Evolutionary conservation across 2,797 vertebrate genomes (phyloP), one percentile per base, ranked within the genome.

Genomic region (Atherinosoma microstoma): DNA sequence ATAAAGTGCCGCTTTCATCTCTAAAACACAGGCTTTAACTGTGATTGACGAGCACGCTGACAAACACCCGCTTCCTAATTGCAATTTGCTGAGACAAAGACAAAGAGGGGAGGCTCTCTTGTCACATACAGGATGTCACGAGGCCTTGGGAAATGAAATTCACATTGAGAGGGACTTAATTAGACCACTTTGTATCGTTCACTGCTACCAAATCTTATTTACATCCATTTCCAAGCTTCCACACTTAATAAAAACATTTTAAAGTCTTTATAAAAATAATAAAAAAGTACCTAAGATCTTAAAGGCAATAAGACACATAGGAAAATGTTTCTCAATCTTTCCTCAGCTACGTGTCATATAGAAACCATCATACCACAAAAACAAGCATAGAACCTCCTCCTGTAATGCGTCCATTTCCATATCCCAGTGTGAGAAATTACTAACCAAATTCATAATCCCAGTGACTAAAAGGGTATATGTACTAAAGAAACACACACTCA

Each of bases 111-210:
- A 66, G 34, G 64, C 82, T 83, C 76, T 75, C 84, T 84, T 82
- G 89, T 91, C 86, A 76, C 73, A 74, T 87, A 84, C 85, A 87
- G 82, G 80, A 87, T 49, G 78, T 84, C 51, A 67, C 32, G 76
- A 87, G 80, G 83, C 85, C 78, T 42, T 58, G 80, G 77, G 85
- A 89, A 90, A 91, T 89, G 86, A 78, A 88, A 89, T 90, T 90
- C 84, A 78, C 84, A 83, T 83, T 20, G 70, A 86, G 84, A 71
- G 73, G 74, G 78, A 89, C 90, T 90, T 90, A 91, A 92, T 92
- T 92, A 85, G 86, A 90, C 76, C 87, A 91, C 87, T 91, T 90
- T 90, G 89, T 89, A 89, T 85, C 87, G 88, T 90, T 91, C 88
- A 80, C 62, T 76, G 80, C 68, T 0, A 66, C 85, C 47, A 79